Evolutionary conservation across 2,113 vertebrate genomes (phyloP).

Genomic region (Rissa tridactyla): DNA sequence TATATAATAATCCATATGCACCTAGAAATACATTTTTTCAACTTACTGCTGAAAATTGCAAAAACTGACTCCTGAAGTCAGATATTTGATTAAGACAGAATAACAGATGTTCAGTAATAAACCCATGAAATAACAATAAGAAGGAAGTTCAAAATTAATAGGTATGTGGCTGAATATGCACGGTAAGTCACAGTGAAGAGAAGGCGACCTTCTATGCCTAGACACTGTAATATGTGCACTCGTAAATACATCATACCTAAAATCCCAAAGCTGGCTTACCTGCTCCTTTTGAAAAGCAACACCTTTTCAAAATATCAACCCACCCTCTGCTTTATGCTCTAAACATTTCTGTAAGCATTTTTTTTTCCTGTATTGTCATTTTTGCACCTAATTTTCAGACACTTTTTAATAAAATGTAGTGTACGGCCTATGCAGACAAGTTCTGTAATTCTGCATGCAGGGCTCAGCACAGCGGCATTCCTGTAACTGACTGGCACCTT

Average conservation of each 20-base stretch:
- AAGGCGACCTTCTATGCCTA: not conserved
- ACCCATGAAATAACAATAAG: not conserved
- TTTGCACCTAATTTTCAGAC: not conserved
- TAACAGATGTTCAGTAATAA: not conserved
- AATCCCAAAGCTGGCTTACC: not conserved
- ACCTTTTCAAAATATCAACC: not conserved
- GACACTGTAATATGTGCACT: not conserved
- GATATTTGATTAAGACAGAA: not conserved
- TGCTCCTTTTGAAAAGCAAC: not conserved
- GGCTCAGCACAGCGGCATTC: not conserved
- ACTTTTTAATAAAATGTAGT: not conserved
- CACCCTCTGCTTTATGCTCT: not conserved
- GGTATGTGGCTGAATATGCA: not conserved
- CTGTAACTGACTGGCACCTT: not conserved
- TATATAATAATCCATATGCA: rapidly evolving
- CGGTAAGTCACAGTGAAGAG: not conserved
- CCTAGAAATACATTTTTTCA: not conserved
- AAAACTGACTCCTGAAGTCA: not conserved
- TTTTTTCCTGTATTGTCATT: not conserved
- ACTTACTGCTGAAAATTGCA: not conserved
- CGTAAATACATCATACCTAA: not conserved
- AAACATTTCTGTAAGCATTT: not conserved
- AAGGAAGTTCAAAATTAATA: not conserved
- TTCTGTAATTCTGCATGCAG: not conserved
- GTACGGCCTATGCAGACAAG: not conserved